phyloP scores from a whole-genome alignment of 30 jellyfish, hydroid and myxozoan genomes.

The Clytia hemisphaerica region DNA sequence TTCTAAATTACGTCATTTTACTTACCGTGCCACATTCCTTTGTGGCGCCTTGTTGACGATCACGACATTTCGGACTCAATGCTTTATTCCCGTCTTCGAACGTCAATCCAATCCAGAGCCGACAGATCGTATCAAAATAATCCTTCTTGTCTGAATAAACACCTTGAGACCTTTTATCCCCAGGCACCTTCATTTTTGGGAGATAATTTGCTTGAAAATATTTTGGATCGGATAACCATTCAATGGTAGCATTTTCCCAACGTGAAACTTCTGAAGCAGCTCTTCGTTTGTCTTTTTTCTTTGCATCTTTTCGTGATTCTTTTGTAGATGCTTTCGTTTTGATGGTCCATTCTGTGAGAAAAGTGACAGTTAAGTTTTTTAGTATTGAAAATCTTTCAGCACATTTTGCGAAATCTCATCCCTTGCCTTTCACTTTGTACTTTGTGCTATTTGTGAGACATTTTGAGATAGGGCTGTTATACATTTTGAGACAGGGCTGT shows the following conservation, averaged over 20 bases:
- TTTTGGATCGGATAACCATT: slow-evolving; percentile 18
- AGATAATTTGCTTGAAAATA: slow-evolving; percentile 6
- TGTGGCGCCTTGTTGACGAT: background rate
- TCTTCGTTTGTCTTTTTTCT: background rate
- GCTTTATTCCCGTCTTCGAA: slow-evolving; percentile 23
- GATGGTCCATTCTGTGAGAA: slow-evolving; percentile 17
- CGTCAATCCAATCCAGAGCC: slow-evolving; percentile 34
- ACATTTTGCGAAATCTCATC: too few relatives aligned
- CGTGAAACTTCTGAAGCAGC: slow-evolving; percentile 4
- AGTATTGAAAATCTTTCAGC: too few relatives aligned
- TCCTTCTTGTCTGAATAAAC: slow-evolving; percentile 23
- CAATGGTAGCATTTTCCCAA: slow-evolving; percentile 27
- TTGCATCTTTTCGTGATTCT: too few relatives aligned
- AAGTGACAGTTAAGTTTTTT: too few relatives aligned
- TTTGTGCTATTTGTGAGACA: too few relatives aligned
- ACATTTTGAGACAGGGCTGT: too few relatives aligned
- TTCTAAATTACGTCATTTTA: background rate
- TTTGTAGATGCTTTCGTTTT: slow-evolving; percentile 9
- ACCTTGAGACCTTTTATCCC: background rate
- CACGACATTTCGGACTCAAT: slow-evolving; percentile 21
- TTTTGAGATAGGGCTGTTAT: too few relatives aligned
- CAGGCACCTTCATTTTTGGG: slow-evolving; percentile 24
- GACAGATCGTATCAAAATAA: slow-evolving; percentile 17
- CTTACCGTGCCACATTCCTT: slow-evolving; percentile 28
- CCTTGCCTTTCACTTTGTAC: too few relatives aligned